These are phyloP conservation scores for Ooceraea biroi DNA, from an alignment of 1,140 invertebrate genomes.

Conservation along the genomic window DNA sequence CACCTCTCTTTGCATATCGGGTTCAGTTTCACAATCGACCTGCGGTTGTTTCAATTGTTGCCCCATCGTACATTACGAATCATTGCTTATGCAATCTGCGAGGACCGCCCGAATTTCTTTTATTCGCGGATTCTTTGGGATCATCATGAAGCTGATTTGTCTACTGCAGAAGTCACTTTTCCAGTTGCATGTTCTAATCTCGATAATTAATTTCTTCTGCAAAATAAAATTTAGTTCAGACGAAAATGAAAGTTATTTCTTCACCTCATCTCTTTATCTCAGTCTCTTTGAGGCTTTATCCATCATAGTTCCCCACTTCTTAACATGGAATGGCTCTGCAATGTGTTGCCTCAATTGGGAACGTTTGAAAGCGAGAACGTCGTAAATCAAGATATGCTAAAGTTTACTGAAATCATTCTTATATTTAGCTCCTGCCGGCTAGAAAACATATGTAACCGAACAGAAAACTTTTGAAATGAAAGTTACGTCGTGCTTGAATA, in stretches of 20 bases:
- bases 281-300: neutral
- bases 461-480: too few relatives aligned
- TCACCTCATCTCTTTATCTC: neutral
- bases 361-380: neutral
- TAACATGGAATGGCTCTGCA: neutral
- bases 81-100: neutral
- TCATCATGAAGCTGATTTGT: neutral
- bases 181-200: neutral
- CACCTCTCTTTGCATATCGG: neutral
- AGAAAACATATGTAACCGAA: neutral
- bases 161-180: neutral
- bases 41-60: neutral
- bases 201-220: neutral
- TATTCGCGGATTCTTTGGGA: neutral
- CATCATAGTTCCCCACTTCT: conserved; percentile 5
- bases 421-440: neutral
- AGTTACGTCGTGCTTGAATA: neutral
- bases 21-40: conserved; percentile 13
- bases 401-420: neutral
- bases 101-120: conserved; percentile 7
- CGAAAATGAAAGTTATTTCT: conserved; percentile 4
- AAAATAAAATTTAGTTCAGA: conserved; percentile 11
- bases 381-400: conserved; percentile 9
- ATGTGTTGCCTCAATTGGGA: neutral
- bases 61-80: neutral